Evolutionary conservation across 2,113 vertebrate species (phyloP).

Genomic region (Pangasianodon gigas): DNA sequence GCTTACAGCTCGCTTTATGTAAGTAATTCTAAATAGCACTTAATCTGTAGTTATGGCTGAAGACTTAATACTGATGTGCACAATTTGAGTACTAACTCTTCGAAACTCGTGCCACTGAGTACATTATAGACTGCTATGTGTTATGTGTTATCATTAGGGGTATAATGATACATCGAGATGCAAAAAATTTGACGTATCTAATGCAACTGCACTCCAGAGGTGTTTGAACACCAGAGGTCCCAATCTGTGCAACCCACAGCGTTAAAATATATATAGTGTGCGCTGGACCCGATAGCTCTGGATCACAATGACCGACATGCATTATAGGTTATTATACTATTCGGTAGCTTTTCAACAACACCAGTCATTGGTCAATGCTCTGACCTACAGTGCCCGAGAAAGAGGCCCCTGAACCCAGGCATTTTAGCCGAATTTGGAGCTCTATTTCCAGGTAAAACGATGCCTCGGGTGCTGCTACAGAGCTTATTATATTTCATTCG

Average conservation of each 20-base stretch:
- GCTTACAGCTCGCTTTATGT: too few relatives aligned
- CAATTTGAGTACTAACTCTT: too few relatives aligned
- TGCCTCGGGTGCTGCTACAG: neutral
- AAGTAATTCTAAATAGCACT: too few relatives aligned
- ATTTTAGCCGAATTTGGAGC: neutral
- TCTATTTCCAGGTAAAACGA: neutral
- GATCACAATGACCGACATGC: too few relatives aligned
- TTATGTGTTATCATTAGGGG: too few relatives aligned
- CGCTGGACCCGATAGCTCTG: too few relatives aligned
- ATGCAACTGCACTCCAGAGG: neutral
- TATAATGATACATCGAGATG: neutral
- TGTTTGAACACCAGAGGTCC: neutral
- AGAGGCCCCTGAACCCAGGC: neutral
- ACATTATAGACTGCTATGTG: too few relatives aligned
- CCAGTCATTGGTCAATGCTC: neutral
- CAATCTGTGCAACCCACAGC: neutral
- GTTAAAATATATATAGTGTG: neutral
- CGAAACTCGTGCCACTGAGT: too few relatives aligned
- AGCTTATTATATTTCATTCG: neutral
- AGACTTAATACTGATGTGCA: too few relatives aligned
- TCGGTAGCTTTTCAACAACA: neutral
- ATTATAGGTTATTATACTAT: neutral
- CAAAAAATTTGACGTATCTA: neutral
- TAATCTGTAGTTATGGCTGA: too few relatives aligned
- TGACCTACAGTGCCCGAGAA: neutral